A percentile compares a stretch with the other conserved stretches of the same genome.
Conservation (phyloP, 2,113 vertebrate species). For the Capra hircus region DNA sequence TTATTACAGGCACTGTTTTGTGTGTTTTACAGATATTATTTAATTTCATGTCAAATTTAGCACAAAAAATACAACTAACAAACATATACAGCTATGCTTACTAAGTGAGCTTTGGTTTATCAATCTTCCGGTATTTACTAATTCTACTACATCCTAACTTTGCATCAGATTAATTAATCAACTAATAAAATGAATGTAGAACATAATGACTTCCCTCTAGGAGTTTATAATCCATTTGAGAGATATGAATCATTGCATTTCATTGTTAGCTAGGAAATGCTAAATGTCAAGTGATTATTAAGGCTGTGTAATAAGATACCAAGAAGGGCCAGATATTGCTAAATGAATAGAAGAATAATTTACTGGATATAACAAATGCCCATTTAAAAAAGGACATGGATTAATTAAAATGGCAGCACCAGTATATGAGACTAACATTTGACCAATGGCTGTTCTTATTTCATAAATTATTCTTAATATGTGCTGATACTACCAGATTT, state of each 20-base stretch:
- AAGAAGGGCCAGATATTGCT: neutral
- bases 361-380: slow-evolving; percentile 10
- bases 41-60: neutral
- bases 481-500: slow-evolving; percentile 50
- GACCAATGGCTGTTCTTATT: neutral
- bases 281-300: slow-evolving; percentile 62
- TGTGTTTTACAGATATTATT: neutral
- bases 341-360: neutral
- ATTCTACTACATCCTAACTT: neutral
- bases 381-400: neutral
- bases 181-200: slow-evolving; percentile 46
- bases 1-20: neutral
- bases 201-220: neutral
- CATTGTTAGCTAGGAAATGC: neutral
- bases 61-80: neutral
- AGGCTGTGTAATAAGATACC: neutral
- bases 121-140: slow-evolving; percentile 9
- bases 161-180: slow-evolving; percentile 43
- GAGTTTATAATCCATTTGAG: neutral
- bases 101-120: neutral
- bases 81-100: neutral
- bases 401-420: slow-evolving; percentile 32
- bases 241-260: neutral
- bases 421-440: neutral
- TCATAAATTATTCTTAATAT: slow-evolving; percentile 49